phyloP scores from a whole-genome alignment of 2,113 vertebrate genomes.

The Genyomyrus donnyi region DNA sequence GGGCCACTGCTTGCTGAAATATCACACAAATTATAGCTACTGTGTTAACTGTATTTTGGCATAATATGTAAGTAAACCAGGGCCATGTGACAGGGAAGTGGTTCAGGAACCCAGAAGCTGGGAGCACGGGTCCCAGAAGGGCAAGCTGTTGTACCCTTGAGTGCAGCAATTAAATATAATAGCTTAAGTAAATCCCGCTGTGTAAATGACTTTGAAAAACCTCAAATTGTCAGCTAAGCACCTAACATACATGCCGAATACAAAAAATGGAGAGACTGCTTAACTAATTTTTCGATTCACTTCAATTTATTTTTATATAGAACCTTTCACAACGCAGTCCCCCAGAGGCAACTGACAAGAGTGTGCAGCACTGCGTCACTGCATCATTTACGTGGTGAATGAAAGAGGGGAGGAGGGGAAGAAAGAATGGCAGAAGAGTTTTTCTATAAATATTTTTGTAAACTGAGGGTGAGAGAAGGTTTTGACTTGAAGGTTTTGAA shows the following conservation, averaged over 20 bases:
- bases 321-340: neutral
- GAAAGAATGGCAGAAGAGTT: neutral
- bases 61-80: neutral
- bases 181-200: neutral
- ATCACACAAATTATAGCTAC: neutral
- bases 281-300: neutral
- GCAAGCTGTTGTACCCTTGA: neutral
- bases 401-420: neutral
- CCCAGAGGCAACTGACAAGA: neutral
- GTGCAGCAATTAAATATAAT: neutral
- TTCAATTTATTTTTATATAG: neutral
- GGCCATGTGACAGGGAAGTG: neutral
- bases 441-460: neutral
- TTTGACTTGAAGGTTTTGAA: neutral
- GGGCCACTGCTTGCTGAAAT: neutral
- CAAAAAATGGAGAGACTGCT: neutral
- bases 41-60: neutral
- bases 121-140: neutral
- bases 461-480: neutral
- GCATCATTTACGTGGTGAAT: neutral
- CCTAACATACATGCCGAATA: neutral
- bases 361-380: neutral
- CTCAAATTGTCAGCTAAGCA: neutral
- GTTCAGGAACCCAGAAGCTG: neutral
- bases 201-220: neutral